Conservation (phyloP, 1,140 invertebrate species). For the Triops longicaudatus region DNA sequence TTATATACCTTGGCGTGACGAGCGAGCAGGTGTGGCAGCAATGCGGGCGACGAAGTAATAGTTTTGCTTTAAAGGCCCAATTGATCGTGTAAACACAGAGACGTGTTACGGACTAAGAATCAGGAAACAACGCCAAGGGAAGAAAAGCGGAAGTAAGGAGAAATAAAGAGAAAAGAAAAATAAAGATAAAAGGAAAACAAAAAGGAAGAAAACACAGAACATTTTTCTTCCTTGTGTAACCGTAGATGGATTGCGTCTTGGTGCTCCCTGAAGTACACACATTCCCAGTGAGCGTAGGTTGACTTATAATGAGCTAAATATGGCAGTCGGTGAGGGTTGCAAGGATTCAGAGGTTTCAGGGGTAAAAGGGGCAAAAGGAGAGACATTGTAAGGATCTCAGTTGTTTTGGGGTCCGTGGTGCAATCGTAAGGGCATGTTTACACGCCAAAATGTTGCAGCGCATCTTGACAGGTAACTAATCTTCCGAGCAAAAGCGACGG, state of each 20-base stretch:
- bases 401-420: not conserved
- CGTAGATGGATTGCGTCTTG: too few relatives aligned
- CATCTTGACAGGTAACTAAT: not conserved
- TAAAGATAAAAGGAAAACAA: not conserved
- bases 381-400: too few relatives aligned
- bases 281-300: not conserved
- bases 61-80: not conserved
- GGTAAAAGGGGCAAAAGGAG: too few relatives aligned
- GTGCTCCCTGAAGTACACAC: not conserved
- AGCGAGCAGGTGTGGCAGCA: constrained; percentile 9
- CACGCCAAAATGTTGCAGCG: not conserved
- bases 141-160: not conserved
- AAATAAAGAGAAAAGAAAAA: not conserved
- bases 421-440: not conserved
- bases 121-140: not conserved
- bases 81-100: not conserved
- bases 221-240: too few relatives aligned
- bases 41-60: not conserved
- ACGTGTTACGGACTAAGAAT: not conserved
- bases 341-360: too few relatives aligned
- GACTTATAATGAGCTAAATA: not conserved
- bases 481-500: not conserved
- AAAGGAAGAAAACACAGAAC: not conserved
- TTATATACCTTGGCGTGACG: not conserved
- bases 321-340: not conserved